Conservation (phyloP, 2,888 invertebrate genomes). For the Mimachlamys varia region DNA sequence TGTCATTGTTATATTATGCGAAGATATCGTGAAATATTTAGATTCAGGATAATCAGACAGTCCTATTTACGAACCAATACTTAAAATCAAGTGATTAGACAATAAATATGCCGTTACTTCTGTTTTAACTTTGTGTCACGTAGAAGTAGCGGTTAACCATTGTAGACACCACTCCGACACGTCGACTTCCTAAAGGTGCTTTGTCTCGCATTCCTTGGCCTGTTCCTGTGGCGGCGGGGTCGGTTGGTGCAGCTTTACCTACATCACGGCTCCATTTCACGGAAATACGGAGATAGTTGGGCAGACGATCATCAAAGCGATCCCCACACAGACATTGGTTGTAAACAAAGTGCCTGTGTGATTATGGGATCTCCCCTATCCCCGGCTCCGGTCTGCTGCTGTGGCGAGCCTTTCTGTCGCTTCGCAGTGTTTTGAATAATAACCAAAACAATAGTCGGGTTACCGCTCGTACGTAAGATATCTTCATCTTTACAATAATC, state of each 20-base stretch:
- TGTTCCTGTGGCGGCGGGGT: conserved; percentile 4
- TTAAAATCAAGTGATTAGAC: too few species aligned
- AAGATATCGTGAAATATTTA: too few species aligned
- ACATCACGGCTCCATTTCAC: background rate
- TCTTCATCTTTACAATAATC: background rate
- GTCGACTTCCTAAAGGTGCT: background rate
- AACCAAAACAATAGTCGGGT: conserved; percentile 24
- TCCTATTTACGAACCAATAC: too few species aligned
- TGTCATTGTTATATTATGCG: too few species aligned
- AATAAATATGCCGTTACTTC: too few species aligned
- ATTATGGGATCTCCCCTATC: background rate
- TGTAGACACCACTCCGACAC: background rate
- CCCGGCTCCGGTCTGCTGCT: conserved; percentile 23
- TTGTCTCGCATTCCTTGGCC: background rate
- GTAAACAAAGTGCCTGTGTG: conserved; percentile 9
- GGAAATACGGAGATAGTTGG: background rate
- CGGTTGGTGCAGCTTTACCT: background rate
- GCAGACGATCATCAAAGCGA: conserved; percentile 8
- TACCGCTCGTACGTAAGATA: background rate
- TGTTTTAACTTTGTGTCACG: too few species aligned
- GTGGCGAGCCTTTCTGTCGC: conserved; percentile 10
- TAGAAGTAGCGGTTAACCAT: background rate
- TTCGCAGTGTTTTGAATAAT: background rate
- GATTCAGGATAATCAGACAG: too few species aligned
- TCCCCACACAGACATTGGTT: conserved; percentile 24